Conservation (phyloP, 2,888 invertebrate genomes). For the Chrysomela aeneicollis region DNA sequence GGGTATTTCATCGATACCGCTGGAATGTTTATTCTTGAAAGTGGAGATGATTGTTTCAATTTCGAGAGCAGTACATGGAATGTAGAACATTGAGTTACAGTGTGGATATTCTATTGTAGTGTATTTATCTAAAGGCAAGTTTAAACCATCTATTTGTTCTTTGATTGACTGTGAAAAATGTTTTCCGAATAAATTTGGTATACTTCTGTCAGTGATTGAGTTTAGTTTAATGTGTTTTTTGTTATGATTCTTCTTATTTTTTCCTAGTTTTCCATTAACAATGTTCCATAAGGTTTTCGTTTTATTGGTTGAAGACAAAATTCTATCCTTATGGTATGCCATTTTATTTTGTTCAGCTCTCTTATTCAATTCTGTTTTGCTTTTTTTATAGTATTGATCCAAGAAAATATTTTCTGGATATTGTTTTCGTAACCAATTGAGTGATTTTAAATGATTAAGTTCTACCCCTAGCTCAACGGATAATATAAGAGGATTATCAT, state of each 20-base stretch:
- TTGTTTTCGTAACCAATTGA: too few species aligned
- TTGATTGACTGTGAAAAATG: not conserved
- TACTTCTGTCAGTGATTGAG: too few species aligned
- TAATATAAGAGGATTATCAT: too few species aligned
- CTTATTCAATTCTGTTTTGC: too few species aligned
- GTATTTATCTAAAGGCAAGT: not conserved
- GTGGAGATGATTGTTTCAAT: not conserved
- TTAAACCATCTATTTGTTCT: not conserved
- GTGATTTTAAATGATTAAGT: too few species aligned
- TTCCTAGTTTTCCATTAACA: not conserved
- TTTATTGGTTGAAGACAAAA: not conserved
- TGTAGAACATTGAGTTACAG: not conserved
- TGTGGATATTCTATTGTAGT: not conserved
- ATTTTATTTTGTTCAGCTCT: too few species aligned
- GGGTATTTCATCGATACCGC: slow-evolving; percentile 4
- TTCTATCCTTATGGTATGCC: not conserved
- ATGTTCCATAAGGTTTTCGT: not conserved
- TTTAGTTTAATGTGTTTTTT: not conserved
- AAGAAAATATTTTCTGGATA: too few species aligned
- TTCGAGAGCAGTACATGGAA: not conserved
- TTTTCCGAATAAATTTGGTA: not conserved
- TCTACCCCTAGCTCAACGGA: too few species aligned
- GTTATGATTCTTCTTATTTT: not conserved
- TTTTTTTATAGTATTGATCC: too few species aligned
- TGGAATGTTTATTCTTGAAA: slow-evolving; percentile 12